Evolutionary conservation across 2,797 vertebrate species (phyloP).

Genomic region (Melanogrammus aeglefinus): DNA sequence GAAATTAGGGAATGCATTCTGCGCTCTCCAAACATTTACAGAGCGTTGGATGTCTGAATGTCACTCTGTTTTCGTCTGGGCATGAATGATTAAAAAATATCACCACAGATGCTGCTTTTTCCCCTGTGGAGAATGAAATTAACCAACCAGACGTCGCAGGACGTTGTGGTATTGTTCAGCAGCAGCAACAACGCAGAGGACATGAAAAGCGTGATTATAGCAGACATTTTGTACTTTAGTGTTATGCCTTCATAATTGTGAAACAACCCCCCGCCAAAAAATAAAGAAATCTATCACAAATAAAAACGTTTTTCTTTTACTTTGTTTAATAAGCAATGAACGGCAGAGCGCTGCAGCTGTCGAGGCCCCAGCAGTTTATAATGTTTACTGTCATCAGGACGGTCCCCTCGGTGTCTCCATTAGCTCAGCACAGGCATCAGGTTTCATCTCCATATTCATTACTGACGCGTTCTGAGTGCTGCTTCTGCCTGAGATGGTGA

Average conservation of each 20-base stretch:
- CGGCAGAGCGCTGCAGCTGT: not conserved
- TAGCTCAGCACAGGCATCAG: not conserved
- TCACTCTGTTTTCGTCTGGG: not conserved
- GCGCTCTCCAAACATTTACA: constrained; percentile 8
- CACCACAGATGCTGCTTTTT: not conserved
- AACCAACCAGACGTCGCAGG: not conserved
- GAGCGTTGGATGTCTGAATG: not conserved
- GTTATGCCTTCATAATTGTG: not conserved
- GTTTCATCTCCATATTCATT: not conserved
- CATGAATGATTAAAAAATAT: not conserved
- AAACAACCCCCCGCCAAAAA: not conserved
- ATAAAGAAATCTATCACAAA: not conserved
- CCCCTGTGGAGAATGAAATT: constrained; percentile 15
- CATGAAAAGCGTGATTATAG: no score
- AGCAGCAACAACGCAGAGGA: no score
- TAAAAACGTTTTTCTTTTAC: no score
- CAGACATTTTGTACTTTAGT: not conserved
- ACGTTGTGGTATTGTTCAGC: not conserved
- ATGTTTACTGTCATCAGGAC: not conserved
- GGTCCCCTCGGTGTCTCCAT: not conserved
- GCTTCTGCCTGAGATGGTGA: not conserved
- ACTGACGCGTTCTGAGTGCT: not conserved
- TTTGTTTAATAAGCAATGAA: no score
- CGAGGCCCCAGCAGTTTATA: not conserved
- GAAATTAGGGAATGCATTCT: not conserved